phyloP scores from a whole-genome alignment of 1,140 invertebrate species.

The Diuraphis noxia region DNA sequence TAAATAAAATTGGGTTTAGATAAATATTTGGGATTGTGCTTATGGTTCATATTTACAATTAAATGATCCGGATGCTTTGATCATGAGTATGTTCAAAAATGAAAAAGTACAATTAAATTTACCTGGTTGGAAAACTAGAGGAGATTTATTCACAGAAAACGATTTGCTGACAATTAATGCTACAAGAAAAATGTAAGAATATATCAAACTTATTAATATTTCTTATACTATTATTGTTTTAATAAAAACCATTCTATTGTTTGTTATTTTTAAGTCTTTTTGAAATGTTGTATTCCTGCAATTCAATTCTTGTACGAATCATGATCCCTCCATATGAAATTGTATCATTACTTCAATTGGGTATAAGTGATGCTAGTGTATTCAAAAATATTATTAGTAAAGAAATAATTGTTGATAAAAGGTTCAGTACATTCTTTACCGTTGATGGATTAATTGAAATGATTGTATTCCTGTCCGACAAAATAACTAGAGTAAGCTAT shows the following conservation, averaged over 20 bases:
- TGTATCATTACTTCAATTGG: conserved; percentile 42
- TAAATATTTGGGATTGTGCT: conserved; percentile 49
- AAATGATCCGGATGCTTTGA: conserved; percentile 38
- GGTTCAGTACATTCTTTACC: conserved; percentile 41
- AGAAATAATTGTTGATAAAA: conserved; percentile 40
- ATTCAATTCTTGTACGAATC: conserved; percentile 35
- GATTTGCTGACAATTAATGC: conserved; percentile 8
- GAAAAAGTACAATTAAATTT: conserved; percentile 51
- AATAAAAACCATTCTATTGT: neutral
- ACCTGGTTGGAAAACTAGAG: conserved; percentile 49
- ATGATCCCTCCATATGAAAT: conserved; percentile 51
- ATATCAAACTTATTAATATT: neutral
- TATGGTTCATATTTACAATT: conserved; percentile 49
- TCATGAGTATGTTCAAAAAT: conserved; percentile 44
- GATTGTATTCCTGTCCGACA: conserved; percentile 31
- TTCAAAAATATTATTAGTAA: conserved; percentile 33
- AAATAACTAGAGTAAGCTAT: conserved; percentile 43
- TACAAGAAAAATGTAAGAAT: conserved; percentile 47
- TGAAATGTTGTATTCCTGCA: conserved; percentile 40
- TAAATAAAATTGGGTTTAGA: neutral
- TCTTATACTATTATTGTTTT: neutral
- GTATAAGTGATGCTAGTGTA: conserved; percentile 6
- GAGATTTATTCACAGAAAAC: conserved; percentile 36
- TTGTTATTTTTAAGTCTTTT: neutral
- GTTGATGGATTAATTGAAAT: conserved; percentile 33